Percentiles rank a stretch among this genome's conserved stretches.
Conservation (phyloP, 2,888 invertebrate genomes). For the Caenorhabditis imperialis region DNA sequence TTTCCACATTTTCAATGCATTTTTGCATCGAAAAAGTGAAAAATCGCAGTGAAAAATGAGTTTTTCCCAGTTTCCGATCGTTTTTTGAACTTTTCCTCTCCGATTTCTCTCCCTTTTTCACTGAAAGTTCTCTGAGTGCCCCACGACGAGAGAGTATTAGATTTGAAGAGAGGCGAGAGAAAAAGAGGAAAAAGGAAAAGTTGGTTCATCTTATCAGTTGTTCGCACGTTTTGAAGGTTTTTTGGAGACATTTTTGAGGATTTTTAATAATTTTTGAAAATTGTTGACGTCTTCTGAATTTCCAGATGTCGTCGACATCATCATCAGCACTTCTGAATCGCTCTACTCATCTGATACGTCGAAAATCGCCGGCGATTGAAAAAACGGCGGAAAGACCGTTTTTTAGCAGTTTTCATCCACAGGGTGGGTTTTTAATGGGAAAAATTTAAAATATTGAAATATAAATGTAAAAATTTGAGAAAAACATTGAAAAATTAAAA, state of each 20-base stretch:
- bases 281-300: too few relatives aligned
- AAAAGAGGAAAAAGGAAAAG: too few relatives aligned
- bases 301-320: conserved; percentile 28
- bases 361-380: conserved; percentile 7
- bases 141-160: too few relatives aligned
- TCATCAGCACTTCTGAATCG: conserved; percentile 22
- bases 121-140: background rate
- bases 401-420: conserved; percentile 30
- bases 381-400: conserved; percentile 12
- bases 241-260: too few relatives aligned
- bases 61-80: background rate
- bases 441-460: conserved; percentile 2
- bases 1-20: too few relatives aligned
- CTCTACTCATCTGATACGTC: conserved; percentile 28
- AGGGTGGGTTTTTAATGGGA: conserved; percentile 5
- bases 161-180: too few relatives aligned
- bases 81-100: background rate
- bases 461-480: background rate
- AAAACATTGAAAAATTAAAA: conserved; percentile 1
- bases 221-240: too few relatives aligned
- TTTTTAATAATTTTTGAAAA: too few relatives aligned
- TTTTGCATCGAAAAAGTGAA: too few relatives aligned
- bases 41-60: too few relatives aligned
- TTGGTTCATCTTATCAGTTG: too few relatives aligned
- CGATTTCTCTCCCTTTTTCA: background rate